phyloP scores from a whole-genome alignment of 1,140 invertebrate genomes.

The Oryctes rhinoceros region DNA sequence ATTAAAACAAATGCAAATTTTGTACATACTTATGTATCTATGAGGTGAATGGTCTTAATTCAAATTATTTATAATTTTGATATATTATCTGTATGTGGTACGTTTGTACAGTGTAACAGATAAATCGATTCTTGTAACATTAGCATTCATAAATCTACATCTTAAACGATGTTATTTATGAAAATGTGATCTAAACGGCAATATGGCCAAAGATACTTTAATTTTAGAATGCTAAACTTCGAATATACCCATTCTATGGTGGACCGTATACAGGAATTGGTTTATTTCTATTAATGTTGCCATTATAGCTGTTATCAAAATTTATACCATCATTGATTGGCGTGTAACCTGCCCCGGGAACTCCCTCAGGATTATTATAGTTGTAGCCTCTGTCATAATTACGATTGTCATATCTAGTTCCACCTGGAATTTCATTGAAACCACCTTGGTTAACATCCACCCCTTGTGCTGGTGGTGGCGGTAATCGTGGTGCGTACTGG shows the following conservation, averaged over 20 bases:
- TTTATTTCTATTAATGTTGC: slow-evolving; percentile 30
- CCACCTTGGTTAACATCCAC: slow-evolving; percentile 13
- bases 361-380: slow-evolving; percentile 41
- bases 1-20: too few species aligned
- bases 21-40: too few species aligned
- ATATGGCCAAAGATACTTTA: neutral
- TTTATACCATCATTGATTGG: slow-evolving; percentile 29
- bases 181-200: neutral
- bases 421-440: slow-evolving; percentile 36
- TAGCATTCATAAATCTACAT: slow-evolving; percentile 21
- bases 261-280: slow-evolving; percentile 27
- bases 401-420: slow-evolving; percentile 28
- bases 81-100: neutral
- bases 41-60: neutral
- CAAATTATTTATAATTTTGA: neutral
- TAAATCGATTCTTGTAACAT: neutral
- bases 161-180: slow-evolving; percentile 23
- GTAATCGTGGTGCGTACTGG: slow-evolving; percentile 39
- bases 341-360: slow-evolving; percentile 42
- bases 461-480: neutral
- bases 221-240: neutral
- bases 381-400: slow-evolving; percentile 45
- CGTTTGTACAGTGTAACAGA: neutral
- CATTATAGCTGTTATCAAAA: slow-evolving; percentile 11
- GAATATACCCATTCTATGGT: slow-evolving; percentile 21